Evolutionary conservation across 1,140 invertebrate species (phyloP).

Genomic region (Conopomorpha cramerella): DNA sequence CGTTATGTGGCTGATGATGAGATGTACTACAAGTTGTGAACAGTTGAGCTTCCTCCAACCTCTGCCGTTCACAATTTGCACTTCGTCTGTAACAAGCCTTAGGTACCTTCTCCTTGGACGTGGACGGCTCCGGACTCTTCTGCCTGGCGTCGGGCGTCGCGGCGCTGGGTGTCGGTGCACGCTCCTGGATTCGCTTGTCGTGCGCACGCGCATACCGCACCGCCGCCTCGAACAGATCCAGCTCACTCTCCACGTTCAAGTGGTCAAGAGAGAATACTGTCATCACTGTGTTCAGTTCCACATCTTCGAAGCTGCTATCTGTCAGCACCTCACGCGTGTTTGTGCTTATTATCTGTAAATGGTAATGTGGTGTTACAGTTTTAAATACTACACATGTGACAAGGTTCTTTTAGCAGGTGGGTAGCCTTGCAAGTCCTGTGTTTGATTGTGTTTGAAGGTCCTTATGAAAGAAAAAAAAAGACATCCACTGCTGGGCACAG

Average conservation of each 20-base stretch:
- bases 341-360: constrained; percentile 70
- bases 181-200: constrained; percentile 25
- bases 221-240: constrained; percentile 75
- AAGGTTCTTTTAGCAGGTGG: too few species aligned
- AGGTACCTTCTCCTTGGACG: constrained; percentile 35
- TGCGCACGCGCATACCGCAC: constrained; percentile 66
- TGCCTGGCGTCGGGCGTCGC: constrained; percentile 9
- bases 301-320: constrained; percentile 75
- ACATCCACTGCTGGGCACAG: too few species aligned
- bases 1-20: too few species aligned
- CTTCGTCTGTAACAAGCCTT: neutral
- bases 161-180: constrained; percentile 11
- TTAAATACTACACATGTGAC: too few species aligned
- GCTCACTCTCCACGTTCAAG: constrained; percentile 73
- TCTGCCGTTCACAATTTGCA: too few species aligned
- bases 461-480: too few species aligned
- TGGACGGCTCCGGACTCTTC: constrained; percentile 32
- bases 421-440: too few species aligned
- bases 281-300: constrained; percentile 73
- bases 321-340: constrained; percentile 75
- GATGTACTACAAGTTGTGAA: too few species aligned
- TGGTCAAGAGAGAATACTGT: constrained; percentile 75
- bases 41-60: too few species aligned
- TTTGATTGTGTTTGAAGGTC: too few species aligned
- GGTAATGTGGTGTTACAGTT: too few species aligned